Conservation (phyloP, 1,140 invertebrate genomes). For the Brachionus sp. region DNA sequence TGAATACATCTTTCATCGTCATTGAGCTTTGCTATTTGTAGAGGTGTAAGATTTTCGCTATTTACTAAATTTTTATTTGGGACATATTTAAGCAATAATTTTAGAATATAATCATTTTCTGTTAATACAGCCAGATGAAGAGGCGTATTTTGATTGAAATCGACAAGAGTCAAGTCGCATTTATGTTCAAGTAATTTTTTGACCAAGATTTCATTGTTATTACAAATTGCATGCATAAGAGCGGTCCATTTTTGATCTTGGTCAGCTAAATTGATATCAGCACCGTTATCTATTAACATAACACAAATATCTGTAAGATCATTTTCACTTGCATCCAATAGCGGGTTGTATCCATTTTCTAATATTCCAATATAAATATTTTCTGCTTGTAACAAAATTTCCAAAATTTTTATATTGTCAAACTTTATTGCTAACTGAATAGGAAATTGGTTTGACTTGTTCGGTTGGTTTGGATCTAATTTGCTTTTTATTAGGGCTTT, state of each 20-base stretch:
- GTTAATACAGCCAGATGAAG: constrained; percentile 34
- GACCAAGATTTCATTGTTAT: constrained; percentile 33
- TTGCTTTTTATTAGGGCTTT: background rate
- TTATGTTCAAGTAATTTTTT: background rate
- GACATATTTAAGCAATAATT: background rate
- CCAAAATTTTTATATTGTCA: background rate
- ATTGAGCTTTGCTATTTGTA: constrained; percentile 27
- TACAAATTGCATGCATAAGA: constrained; percentile 29
- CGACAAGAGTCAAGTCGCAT: background rate
- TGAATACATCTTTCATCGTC: constrained; percentile 37
- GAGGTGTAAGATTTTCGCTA: constrained; percentile 19
- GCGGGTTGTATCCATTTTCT: background rate
- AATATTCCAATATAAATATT: constrained; percentile 6
- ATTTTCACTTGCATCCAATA: constrained; percentile 29
- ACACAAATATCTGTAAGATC: constrained; percentile 10
- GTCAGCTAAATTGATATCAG: constrained; percentile 1
- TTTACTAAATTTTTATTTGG: constrained; percentile 12
- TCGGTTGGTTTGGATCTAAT: background rate
- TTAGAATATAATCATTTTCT: constrained; percentile 39
- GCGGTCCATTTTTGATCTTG: constrained; percentile 25
- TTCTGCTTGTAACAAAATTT: background rate
- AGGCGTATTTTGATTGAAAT: constrained; percentile 10
- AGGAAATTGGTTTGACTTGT: constrained; percentile 13
- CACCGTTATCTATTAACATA: constrained; percentile 17
- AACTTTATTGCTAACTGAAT: constrained; percentile 12